Base-by-base conservation (phyloP, 2,888 invertebrate genomes). In the Drosophila sordidula region DNA sequence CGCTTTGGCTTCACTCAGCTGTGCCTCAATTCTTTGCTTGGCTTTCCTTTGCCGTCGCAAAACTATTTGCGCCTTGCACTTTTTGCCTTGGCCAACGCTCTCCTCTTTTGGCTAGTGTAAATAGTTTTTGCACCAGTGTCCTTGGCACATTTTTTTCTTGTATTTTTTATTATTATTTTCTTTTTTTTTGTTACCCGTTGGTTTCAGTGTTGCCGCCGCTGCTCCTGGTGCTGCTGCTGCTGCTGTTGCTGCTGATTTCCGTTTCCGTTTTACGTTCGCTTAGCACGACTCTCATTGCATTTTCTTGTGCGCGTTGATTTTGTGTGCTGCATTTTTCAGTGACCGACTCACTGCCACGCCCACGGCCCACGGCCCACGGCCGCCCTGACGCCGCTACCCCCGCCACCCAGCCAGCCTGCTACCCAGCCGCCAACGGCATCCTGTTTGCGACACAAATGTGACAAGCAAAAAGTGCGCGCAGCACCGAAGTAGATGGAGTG, bases 361-460 rank as follows among this genome's bases (percentile, higher is more conserved):
- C 66, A 57, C 70, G 32, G 12, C 29, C 49, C n/a, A n/a, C n/a
- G n/a, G 54, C 65, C 70, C 66, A 57, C 70, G 32, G 12, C 29
- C 49, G 32, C 50, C 36, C 42, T 16, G 50, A 9, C 51, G 39
- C 29, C 41, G 9, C 46, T 54, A 14, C 42, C 44, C 38, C 41
- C 39, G 6, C 41, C 42, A 8, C 12, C 26, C 39, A 8, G 25
- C 29, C 5, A 18, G 22, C 50, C 22, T 6, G 14, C 25, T 9
- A 4, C 4, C 46, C 47, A 49, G 39, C 47, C 29, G 66, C 80
- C 66, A 59, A 45, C 52, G 63, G 79, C 83, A 80, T 89, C 89
- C 90, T 90, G 89, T 88, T 89, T 88, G 84, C 72, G 88, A 90
- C 90, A 90, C 86, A 90, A 90, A 90, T 90, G 88, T 89, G 90